A percentile compares a stretch with the other conserved stretches of the same genome.
These are phyloP conservation scores for Silurus lanzhouensis DNA, from an alignment of 2,797 vertebrate species.

Conservation along the genomic window DNA sequence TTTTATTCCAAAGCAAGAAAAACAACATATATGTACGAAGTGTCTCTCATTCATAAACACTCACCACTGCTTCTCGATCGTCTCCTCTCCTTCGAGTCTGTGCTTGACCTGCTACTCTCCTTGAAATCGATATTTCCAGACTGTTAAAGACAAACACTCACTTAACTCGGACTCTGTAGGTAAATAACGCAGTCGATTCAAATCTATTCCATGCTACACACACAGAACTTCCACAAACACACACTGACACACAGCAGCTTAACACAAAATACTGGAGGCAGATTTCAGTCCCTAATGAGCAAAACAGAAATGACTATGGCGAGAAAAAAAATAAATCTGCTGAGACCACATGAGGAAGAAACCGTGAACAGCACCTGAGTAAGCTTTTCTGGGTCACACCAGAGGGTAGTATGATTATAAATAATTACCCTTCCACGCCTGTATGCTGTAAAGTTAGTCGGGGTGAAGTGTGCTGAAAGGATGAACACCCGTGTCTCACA, in stretches of 20 bases:
- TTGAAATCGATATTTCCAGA: conserved; percentile 66
- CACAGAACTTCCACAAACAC: not conserved
- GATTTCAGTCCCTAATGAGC: not conserved
- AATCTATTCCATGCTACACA: not conserved
- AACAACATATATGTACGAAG: not conserved
- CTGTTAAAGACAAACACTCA: conserved; percentile 54
- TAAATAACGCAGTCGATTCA: not conserved
- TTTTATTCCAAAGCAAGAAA: not conserved
- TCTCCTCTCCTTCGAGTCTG: conserved; percentile 67
- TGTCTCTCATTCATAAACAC: not conserved
- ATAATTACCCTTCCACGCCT: not conserved
- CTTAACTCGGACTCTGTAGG: not conserved
- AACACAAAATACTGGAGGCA: not conserved
- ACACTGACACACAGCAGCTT: not conserved
- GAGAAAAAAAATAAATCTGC: not conserved
- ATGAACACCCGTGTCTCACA: not conserved
- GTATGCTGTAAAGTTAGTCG: not conserved
- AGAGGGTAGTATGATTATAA: not conserved
- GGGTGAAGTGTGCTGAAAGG: not conserved
- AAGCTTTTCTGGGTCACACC: not conserved
- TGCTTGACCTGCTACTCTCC: conserved; percentile 69
- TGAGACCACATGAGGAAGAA: not conserved
- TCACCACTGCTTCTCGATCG: conserved; percentile 67
- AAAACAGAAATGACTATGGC: not conserved
- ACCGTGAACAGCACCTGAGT: not conserved